Conservation (phyloP, 2,113 vertebrate species). For the Ammodramus savannarum region DNA sequence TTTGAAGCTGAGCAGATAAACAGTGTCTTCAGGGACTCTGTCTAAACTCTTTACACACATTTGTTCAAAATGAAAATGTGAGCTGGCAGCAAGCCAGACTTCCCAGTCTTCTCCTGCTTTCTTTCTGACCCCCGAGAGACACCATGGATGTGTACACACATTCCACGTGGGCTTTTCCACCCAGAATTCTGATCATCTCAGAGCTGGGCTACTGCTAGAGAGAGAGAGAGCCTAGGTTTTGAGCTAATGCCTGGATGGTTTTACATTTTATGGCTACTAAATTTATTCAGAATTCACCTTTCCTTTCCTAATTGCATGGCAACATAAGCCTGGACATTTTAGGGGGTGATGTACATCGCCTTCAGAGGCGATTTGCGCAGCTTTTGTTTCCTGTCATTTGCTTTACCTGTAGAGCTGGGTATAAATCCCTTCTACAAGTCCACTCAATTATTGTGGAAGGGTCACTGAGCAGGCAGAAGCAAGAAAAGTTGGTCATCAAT, state of each 20-base stretch:
- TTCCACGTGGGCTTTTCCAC: background rate
- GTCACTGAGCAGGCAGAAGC: background rate
- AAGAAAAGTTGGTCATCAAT: background rate
- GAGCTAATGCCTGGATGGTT: background rate
- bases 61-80: conserved; percentile 23
- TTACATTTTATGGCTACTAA: background rate
- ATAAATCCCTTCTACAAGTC: background rate
- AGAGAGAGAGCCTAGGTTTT: background rate
- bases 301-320: background rate
- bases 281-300: background rate
- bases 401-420: background rate
- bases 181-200: background rate
- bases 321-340: background rate
- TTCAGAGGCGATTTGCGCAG: background rate
- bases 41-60: conserved; percentile 17
- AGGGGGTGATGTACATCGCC: accelerated
- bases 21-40: background rate
- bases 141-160: background rate
- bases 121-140: background rate
- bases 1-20: conserved; percentile 14
- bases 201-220: background rate
- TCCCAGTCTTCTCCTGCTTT: background rate
- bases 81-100: background rate
- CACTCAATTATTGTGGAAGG: background rate
- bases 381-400: background rate